Conservation (phyloP, 2,888 invertebrate genomes). For the Disparrhopalites patrizii region DNA sequence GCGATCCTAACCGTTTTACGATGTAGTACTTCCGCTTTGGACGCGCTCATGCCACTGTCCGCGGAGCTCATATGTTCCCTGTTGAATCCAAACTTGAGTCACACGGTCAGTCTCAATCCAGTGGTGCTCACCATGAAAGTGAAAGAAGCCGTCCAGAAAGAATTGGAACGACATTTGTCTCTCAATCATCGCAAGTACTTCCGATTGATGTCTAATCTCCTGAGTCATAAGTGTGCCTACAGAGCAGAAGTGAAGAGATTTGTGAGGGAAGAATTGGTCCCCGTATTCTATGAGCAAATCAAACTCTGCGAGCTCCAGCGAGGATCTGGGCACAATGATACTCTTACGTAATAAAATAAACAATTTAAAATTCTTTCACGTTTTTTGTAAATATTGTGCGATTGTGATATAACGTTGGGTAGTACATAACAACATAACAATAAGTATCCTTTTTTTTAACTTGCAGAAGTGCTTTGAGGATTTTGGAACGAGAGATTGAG, state of each 20-base stretch:
- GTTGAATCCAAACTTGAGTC: not conserved
- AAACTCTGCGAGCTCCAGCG: conserved; percentile 26
- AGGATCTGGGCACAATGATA: conserved; percentile 30
- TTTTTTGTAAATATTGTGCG: too few relatives aligned
- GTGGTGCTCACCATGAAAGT: not conserved
- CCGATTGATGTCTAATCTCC: not conserved
- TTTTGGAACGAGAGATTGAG: too few relatives aligned
- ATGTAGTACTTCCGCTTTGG: not conserved
- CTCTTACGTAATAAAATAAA: conserved; percentile 37
- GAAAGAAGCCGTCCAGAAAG: conserved; percentile 18
- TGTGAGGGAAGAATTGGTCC: conserved; percentile 26
- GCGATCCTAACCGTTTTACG: conserved; percentile 2
- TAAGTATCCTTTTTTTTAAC: too few relatives aligned
- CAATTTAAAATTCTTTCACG: too few relatives aligned
- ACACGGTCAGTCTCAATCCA: not conserved
- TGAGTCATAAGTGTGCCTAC: not conserved
- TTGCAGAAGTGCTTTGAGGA: too few relatives aligned
- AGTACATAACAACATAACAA: too few relatives aligned
- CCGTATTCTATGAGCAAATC: conserved; percentile 24
- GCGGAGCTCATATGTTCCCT: conserved; percentile 5
- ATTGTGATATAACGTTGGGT: too few relatives aligned
- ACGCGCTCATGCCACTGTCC: not conserved
- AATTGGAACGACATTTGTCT: conserved; percentile 12
- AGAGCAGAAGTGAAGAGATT: not conserved
- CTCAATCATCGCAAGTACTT: conserved; percentile 12